Percentiles rank a stretch among this genome's conserved stretches.
Conservation (phyloP, 2,888 invertebrate genomes). For the Abrostola tripartita region DNA sequence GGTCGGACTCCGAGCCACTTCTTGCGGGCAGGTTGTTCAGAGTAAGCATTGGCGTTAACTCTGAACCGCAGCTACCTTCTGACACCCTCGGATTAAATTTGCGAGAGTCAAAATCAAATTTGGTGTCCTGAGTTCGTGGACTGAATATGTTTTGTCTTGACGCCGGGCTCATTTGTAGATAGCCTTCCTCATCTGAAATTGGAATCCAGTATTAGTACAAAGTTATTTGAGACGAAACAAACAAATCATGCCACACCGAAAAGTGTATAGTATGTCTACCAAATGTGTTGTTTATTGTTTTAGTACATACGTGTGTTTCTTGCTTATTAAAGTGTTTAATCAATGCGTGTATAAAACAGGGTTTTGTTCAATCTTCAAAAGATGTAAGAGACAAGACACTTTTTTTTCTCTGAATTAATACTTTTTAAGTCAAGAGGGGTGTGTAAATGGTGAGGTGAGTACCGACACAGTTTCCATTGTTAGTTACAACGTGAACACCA, state of each 20-base stretch:
- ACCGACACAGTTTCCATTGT: slow-evolving; percentile 49
- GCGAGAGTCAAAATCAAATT: slow-evolving; percentile 86
- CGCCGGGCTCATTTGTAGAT: slow-evolving; percentile 89
- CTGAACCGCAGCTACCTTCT: slow-evolving; percentile 75
- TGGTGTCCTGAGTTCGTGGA: slow-evolving; percentile 80
- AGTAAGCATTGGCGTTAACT: slow-evolving; percentile 87
- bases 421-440: slow-evolving; percentile 35
- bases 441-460: slow-evolving; percentile 27
- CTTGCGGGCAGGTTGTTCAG: slow-evolving; percentile 76
- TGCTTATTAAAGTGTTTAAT: background rate
- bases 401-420: slow-evolving; percentile 4
- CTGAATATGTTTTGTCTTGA: slow-evolving; percentile 85
- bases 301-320: background rate
- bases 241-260: slow-evolving; percentile 35
- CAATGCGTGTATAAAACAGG: background rate
- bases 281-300: slow-evolving; percentile 10
- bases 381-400: background rate
- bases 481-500: slow-evolving; percentile 60
- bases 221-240: background rate
- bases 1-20: slow-evolving; percentile 81
- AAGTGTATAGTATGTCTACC: slow-evolving; percentile 14
- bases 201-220: slow-evolving; percentile 1
- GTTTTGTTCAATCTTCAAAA: background rate
- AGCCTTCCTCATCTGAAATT: slow-evolving; percentile 86
- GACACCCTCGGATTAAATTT: slow-evolving; percentile 69